Evolutionary conservation across 2,113 vertebrate species (phyloP).

Genomic region (Benthochromis sp.): DNA sequence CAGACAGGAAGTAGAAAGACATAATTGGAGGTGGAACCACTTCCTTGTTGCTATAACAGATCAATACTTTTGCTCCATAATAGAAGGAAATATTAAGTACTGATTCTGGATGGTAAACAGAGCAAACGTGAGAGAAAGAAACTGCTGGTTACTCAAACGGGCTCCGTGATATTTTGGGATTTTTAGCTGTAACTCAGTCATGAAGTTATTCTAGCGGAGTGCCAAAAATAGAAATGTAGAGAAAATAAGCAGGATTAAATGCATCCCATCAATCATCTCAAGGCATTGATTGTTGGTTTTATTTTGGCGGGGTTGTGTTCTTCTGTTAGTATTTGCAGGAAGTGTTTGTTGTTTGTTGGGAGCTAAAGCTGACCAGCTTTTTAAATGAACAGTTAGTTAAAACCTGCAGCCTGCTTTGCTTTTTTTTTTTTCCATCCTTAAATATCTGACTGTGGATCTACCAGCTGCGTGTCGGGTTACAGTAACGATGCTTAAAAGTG

Average conservation of each 20-base stretch:
- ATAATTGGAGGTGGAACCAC: not conserved
- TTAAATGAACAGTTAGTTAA: not conserved
- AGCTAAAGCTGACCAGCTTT: not conserved
- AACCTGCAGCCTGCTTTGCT: not conserved
- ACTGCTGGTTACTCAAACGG: not conserved
- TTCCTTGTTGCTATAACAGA: not conserved
- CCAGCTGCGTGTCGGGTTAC: accelerated
- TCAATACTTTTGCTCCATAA: not conserved
- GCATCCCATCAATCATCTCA: not conserved
- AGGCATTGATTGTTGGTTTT: not conserved
- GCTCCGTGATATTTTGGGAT: accelerated
- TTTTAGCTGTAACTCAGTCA: not conserved
- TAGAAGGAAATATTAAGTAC: not conserved
- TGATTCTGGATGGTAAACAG: accelerated
- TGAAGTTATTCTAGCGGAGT: not conserved
- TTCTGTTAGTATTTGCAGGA: not conserved
- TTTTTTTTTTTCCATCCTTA: accelerated
- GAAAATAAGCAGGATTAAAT: not conserved
- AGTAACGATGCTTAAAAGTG: accelerated
- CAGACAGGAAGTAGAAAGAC: not conserved
- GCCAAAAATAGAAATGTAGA: accelerated
- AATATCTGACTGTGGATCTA: not conserved
- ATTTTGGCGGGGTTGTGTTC: not conserved
- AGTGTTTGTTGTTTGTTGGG: not conserved
- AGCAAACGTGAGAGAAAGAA: not conserved